Percentiles rank a stretch among this genome's conserved stretches.
Evolutionary conservation across 2,888 invertebrate species (phyloP).

Genomic region (Drosophila emarginata): DNA sequence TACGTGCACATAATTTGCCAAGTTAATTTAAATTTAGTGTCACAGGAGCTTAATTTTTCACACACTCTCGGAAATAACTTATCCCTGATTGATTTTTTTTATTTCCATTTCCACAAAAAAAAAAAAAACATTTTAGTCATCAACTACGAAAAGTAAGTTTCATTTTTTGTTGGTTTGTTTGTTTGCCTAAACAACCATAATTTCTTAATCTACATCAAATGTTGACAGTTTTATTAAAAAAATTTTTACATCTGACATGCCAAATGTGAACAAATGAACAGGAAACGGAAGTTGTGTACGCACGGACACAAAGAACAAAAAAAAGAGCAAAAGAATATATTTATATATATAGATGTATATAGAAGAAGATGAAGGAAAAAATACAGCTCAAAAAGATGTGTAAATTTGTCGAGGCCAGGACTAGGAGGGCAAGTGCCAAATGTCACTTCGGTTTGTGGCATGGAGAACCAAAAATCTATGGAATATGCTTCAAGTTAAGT

Average conservation of each 20-base stretch:
- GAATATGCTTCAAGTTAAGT: constrained; percentile 52
- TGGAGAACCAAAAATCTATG: constrained; percentile 30
- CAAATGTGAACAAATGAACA: constrained; percentile 77
- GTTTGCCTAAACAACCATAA: constrained; percentile 52
- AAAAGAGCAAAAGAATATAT: constrained; percentile 27
- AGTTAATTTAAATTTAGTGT: too few species aligned
- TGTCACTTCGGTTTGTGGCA: constrained; percentile 63
- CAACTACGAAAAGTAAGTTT: constrained; percentile 36
- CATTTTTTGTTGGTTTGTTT: background rate
- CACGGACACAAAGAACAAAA: constrained; percentile 52
- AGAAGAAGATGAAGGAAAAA: constrained; percentile 10
- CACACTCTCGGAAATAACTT: constrained; percentile 23
- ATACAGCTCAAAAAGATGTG: constrained; percentile 64
- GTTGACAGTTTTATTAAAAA: constrained; percentile 75
- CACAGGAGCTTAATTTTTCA: too few species aligned
- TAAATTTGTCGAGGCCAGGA: constrained; percentile 58
- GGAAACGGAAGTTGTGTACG: constrained; percentile 70
- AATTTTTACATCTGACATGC: constrained; percentile 56
- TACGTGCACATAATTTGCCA: too few species aligned
- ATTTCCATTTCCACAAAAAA: background rate
- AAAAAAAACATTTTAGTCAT: constrained; percentile 4
- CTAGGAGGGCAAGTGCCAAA: constrained; percentile 67
- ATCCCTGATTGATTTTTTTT: constrained; percentile 39
- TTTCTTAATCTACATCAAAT: constrained; percentile 77
- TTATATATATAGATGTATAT: too few species aligned